Base-by-base conservation (phyloP, 2,888 invertebrate species). In the Clepsis dumicolana region DNA sequence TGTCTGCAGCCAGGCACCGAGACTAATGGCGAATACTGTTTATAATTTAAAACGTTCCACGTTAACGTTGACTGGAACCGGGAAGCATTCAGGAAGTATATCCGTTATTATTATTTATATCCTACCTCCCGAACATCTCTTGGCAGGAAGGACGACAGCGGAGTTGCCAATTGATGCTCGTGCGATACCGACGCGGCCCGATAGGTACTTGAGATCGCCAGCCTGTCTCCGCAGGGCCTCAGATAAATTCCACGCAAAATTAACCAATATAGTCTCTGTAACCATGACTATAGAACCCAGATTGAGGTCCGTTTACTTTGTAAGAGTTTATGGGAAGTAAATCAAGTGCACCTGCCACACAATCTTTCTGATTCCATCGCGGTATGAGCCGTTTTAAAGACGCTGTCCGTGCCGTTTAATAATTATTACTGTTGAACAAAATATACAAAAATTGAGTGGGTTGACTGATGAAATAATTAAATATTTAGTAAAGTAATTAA, bases 1-100 rank as follows among this genome's bases (percentile, higher is more conserved):
- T 75, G 59, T 71, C 44, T 53, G 64, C 75, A 80, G 68, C 72
- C 77, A 80, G 73, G 74, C 72, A 74, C 75, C 82, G 78, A 72
- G 73, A 83, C 84, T 81, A 84, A 84, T 65, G 74, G 35, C 25
- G 29, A 44, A 59, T 59, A 38, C 50, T 52, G 56, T 57, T 29
- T 38, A 25, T 66, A 62, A 66, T 66, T 56, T 66, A 66, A 18
- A n/a, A 32, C 66, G 5, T 44, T 61, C 32, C 29, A 48, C 44
- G 35, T 24, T 18, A 18, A 38, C 48, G 44, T 41, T 24, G 24
- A 8, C 2, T 44, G 32, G 4, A 14, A 12, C 7, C 18, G 5
- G 27, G 16, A 38, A 53, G 5, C 25, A 5, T 2, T 16, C 25
- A 8, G 44, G 41, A 8, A 10, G 10, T 27, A n/a, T 5, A 41